Base-by-base conservation (phyloP, 1,140 invertebrate genomes). In the Plectus sambesii region DNA sequence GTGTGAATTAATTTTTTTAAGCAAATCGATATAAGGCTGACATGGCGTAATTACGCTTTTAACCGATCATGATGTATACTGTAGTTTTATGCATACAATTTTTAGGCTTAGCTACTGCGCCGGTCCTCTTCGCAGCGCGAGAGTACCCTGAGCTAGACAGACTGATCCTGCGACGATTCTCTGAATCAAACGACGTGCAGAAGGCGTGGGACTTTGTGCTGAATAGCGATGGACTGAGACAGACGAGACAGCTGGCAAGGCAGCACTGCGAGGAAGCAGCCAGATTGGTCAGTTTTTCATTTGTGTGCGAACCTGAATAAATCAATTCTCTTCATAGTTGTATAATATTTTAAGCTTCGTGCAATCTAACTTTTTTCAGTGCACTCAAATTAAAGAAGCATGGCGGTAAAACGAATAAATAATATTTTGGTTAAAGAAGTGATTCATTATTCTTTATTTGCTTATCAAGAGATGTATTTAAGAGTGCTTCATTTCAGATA, bases 181-280 rank as follows among this genome's bases (percentile, higher is more conserved):
- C 38, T 6, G 26, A 66, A 35, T 23, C 39, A 4, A 62, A 64
- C 17, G 62, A 65, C 53, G 53, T 67, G 9, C 51, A 66, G 19
- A 40, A 33, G 45, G 64, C 62, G 2, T 36, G 43, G 8, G 45
- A 63, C 30, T 48, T 51, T 55, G 47, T 56, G 27, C 60, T 70
- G 22, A 60, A 75, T 68, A 75, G 74, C 56, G 83, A 87, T 61
- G 92, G 90, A 19, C 75, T 96, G 3, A 81, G 86, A 56, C 85
- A 93, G 68, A 94, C 90, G 1, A 78, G 81, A 61, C 82, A 87
- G 62, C 74, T 97, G 47, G 90, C 90, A n/a, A 80, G 81, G 62
- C 82, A 89, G 61, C 87, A 97, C 70, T 87, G 86, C 64, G 72
- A 81, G 9, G 85, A 92, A 71, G 87, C 88, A 20, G 78, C 80